Base-by-base conservation (phyloP, 2,113 vertebrate genomes). In the Mustelus asterias region DNA sequence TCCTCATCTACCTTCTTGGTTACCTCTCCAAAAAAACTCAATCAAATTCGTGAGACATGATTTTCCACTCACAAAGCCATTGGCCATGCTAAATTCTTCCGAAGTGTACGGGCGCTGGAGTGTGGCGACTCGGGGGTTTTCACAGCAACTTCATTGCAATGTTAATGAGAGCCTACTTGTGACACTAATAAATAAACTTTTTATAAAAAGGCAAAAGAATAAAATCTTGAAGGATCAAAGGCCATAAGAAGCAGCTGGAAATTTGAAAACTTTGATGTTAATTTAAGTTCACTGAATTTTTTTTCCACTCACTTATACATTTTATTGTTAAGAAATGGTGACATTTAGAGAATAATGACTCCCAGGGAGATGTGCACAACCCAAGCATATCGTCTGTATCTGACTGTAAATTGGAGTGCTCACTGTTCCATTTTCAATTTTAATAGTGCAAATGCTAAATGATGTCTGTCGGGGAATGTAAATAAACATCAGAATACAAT, bases 381-480 rank as follows among this genome's bases (percentile, higher is more conserved):
- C 41, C 93, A 70, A 48, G 93, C 67, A 8, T 72, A 72, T 95
- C 93, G 2, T 9, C 48, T 95, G 10, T 95, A 95, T 44, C 93
- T 72, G 93, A 70, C 93, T 95, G 41, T 33, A 95, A 95, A 72
- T 95, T 95, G 67, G n/a, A 95, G 3, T 95, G 93, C 18, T 95
- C 93, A 72, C 10, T 95, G 22, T 95, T 95, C 93, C 93, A 70
- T 95, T 95, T 95, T 95, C 67, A 95, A 72, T 95, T 72, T 95
- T 37, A 95, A 69, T 48, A 29, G 93, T 72, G 67, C 37, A 70
- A 72, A 95, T 95, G 93, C 41, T 70, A 95, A 95, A 95, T 95
- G 93, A 95, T 95, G 93, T 95, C 93, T 95, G 93, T 54, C 37
- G 93, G 93, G 93, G 93, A 72, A 70, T 95, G 93, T 95, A 95